Conservation (phyloP, 2,113 vertebrate genomes). For the Fregetta grallaria region DNA sequence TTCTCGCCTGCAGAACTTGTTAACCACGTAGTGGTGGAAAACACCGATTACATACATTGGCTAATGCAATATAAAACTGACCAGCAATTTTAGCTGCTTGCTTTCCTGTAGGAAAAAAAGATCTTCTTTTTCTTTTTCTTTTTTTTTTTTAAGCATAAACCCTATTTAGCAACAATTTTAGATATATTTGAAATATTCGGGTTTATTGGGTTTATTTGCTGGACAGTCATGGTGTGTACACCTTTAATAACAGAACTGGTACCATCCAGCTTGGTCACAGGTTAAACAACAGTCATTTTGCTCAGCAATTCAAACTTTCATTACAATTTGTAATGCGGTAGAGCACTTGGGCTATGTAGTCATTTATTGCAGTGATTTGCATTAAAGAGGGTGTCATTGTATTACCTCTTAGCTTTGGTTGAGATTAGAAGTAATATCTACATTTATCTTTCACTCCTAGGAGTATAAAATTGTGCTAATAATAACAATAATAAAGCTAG, state of each 20-base stretch:
- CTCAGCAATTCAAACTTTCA: constrained; percentile 48
- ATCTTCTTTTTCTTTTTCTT: no score
- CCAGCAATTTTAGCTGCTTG: neutral
- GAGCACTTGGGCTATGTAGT: constrained; percentile 56
- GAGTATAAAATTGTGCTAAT: constrained; percentile 58
- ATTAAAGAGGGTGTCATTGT: constrained; percentile 56
- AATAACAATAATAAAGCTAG: constrained; percentile 67
- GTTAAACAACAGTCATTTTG: constrained; percentile 55
- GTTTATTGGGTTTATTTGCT: constrained; percentile 4
- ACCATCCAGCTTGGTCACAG: neutral
- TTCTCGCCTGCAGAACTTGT: neutral
- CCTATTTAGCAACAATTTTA: neutral
- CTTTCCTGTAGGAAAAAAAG: neutral
- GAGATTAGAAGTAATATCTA: constrained; percentile 65
- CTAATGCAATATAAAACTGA: neutral
- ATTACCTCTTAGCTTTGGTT: constrained; percentile 60
- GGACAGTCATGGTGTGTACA: neutral
- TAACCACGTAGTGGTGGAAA: neutral
- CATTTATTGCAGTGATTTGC: constrained; percentile 68
- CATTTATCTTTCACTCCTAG: constrained; percentile 63
- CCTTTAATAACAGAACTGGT: constrained; percentile 37
- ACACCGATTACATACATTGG: neutral
- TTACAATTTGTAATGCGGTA: constrained; percentile 57
- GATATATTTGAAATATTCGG: neutral
- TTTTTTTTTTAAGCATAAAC: neutral